Evolutionary conservation across 2,888 invertebrate species (phyloP).

Genomic region (Drosophila lutescens): DNA sequence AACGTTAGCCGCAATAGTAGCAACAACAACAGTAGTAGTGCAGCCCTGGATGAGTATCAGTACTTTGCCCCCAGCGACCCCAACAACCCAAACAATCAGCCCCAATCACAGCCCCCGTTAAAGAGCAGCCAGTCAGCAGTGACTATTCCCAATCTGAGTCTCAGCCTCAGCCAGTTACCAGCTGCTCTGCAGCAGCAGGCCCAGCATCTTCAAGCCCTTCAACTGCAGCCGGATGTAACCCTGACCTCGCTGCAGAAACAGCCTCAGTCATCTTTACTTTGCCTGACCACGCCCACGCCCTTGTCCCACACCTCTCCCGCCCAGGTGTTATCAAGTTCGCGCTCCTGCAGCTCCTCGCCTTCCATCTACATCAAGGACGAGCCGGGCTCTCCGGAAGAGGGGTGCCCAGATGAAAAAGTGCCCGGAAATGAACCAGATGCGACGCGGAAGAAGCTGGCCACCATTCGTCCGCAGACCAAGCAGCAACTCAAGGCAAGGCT

Average conservation of each 20-base stretch:
- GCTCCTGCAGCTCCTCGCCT: conserved; percentile 81
- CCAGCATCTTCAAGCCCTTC: conserved; percentile 67
- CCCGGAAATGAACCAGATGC: conserved; percentile 28
- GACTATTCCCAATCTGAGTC: conserved; percentile 16
- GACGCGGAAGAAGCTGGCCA: conserved; percentile 50
- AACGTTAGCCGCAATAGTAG: conserved; percentile 40
- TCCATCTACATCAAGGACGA: conserved; percentile 83
- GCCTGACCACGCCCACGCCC: conserved; percentile 14
- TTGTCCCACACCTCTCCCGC: conserved; percentile 35
- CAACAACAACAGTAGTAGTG: conserved; percentile 57
- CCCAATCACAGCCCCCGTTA: conserved; percentile 13
- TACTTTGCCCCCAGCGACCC: conserved; percentile 82
- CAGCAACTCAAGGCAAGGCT: conserved; percentile 65
- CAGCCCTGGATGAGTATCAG: conserved; percentile 78
- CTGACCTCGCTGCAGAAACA: conserved; percentile 66
- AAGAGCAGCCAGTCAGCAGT: conserved; percentile 2
- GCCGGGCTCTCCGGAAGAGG: conserved; percentile 65
- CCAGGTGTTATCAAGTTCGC: conserved; percentile 59
- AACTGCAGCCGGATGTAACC: conserved; percentile 77
- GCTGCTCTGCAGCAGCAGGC: conserved; percentile 63
- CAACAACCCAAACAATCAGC: conserved; percentile 81
- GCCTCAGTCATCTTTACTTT: conserved; percentile 4
- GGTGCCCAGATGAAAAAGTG: conserved; percentile 29
- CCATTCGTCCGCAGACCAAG: conserved; percentile 66
- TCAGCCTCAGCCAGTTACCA: conserved; percentile 58